Evolutionary conservation across 2,888 invertebrate species (phyloP).

Genomic region (Cylloceria caligata): DNA sequence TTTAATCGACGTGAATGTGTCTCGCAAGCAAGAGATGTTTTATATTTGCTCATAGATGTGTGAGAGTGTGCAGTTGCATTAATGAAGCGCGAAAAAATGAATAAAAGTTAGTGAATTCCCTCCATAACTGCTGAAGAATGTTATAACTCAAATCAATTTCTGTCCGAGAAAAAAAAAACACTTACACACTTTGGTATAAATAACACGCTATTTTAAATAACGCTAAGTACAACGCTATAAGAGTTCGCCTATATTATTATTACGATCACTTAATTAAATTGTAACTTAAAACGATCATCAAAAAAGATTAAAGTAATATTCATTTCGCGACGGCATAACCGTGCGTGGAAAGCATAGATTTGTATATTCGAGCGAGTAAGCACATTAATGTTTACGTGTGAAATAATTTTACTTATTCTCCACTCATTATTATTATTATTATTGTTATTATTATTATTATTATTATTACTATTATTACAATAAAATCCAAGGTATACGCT

Average conservation of each 20-base stretch:
- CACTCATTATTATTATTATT: slow-evolving; percentile 52
- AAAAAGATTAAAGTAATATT: slow-evolving; percentile 65
- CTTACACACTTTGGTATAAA: slow-evolving; percentile 77
- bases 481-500: slow-evolving; percentile 70
- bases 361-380: slow-evolving; percentile 81
- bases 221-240: slow-evolving; percentile 82
- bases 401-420: slow-evolving; percentile 74
- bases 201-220: slow-evolving; percentile 83
- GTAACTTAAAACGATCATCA: slow-evolving; percentile 73
- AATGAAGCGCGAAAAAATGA: slow-evolving; percentile 72
- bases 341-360: slow-evolving; percentile 76
- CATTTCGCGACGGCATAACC: slow-evolving; percentile 57
- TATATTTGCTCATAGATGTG: slow-evolving; percentile 83
- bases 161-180: slow-evolving; percentile 77
- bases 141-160: slow-evolving; percentile 80
- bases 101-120: slow-evolving; percentile 82
- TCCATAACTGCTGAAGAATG: slow-evolving; percentile 82
- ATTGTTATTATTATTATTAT: slow-evolving; percentile 31
- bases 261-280: slow-evolving; percentile 56
- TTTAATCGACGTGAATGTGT: slow-evolving; percentile 66
- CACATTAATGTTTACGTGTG: slow-evolving; percentile 79
- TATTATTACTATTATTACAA: slow-evolving; percentile 66
- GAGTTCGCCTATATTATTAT: slow-evolving; percentile 79
- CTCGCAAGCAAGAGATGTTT: slow-evolving; percentile 74
- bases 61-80: slow-evolving; percentile 75